Conservation (phyloP, 2,888 invertebrate genomes). For the Hololepta plana region DNA sequence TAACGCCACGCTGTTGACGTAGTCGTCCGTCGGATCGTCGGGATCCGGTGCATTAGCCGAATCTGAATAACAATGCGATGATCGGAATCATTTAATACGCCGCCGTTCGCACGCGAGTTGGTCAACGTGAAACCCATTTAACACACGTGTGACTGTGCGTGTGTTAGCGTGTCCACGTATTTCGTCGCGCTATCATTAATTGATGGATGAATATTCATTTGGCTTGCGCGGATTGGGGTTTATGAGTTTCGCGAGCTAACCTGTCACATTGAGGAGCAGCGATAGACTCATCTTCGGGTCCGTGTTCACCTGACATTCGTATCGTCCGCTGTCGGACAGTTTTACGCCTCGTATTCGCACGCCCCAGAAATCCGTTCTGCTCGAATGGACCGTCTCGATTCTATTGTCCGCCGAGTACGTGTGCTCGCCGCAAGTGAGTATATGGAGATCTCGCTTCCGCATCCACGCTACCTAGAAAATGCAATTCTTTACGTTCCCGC, state of each 20-base stretch:
- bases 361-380: conserved; percentile 36
- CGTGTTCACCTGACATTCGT: conserved; percentile 60
- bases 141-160: too few species aligned
- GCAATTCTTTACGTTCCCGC: too few species aligned
- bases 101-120: too few species aligned
- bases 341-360: conserved; percentile 41
- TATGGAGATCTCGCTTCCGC: conserved; percentile 48
- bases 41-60: conserved; percentile 2
- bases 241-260: conserved; percentile 26
- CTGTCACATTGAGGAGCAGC: conserved; percentile 42
- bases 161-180: too few species aligned
- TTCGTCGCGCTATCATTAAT: too few species aligned
- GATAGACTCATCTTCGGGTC: conserved; percentile 56
- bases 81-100: too few species aligned
- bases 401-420: conserved; percentile 52
- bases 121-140: too few species aligned
- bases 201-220: too few species aligned
- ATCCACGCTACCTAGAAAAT: conserved; percentile 56
- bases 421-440: conserved; percentile 42
- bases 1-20: conserved; percentile 16
- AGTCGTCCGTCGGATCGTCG: conserved; percentile 2
- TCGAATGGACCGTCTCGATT: conserved; percentile 36
- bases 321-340: conserved; percentile 41
- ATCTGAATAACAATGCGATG: conserved; percentile 3
- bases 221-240: too few species aligned